Percentiles rank a stretch among this genome's conserved stretches.
phyloP scores from a whole-genome alignment of 2,888 invertebrate genomes.

The Aricia artaxerxes region DNA sequence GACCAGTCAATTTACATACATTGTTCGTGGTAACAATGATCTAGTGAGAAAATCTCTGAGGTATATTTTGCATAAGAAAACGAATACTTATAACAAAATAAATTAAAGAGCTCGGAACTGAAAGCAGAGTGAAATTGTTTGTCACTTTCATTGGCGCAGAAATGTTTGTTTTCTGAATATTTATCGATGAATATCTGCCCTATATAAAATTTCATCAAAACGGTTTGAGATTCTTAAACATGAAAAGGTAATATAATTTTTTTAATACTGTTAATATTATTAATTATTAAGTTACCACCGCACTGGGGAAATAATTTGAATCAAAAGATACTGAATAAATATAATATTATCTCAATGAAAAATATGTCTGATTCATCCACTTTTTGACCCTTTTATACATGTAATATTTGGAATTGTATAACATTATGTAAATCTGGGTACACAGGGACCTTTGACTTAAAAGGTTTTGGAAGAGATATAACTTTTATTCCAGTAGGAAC shows the following conservation, averaged over 20 bases:
- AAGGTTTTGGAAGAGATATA: constrained; percentile 31
- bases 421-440: constrained; percentile 24
- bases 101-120: background rate
- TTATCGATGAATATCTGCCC: no score
- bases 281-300: background rate
- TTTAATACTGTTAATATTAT: no score
- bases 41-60: background rate
- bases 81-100: background rate
- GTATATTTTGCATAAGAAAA: background rate
- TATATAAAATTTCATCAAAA: no score
- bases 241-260: no score
- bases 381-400: background rate
- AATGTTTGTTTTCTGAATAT: no score
- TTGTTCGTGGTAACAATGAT: constrained; percentile 10
- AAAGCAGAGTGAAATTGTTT: background rate
- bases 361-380: background rate
- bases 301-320: background rate
- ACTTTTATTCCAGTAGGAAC: constrained; percentile 29
- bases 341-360: background rate
- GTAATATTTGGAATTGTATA: constrained; percentile 12
- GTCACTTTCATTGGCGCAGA: no score
- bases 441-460: constrained; percentile 14
- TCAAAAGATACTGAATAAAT: background rate
- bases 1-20: constrained; percentile 32
- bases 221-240: no score